phyloP scores from a whole-genome alignment of 1,140 invertebrate species.

The Sycobia sp. region DNA sequence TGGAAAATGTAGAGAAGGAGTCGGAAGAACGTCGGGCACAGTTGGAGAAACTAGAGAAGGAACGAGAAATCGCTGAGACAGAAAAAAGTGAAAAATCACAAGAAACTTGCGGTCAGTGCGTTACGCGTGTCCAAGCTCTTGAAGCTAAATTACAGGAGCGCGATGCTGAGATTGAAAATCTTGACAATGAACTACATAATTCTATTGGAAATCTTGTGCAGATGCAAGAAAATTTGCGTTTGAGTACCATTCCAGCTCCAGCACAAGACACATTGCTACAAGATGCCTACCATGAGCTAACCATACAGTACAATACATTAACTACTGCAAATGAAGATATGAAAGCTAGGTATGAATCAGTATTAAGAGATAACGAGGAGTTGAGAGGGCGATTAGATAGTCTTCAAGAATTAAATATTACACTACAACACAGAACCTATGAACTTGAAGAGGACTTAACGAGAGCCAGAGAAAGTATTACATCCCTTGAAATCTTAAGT shows the following conservation, averaged over 20 bases:
- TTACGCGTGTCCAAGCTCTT: conserved; percentile 45
- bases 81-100: conserved; percentile 29
- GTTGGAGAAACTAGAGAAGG: conserved; percentile 46
- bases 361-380: conserved; percentile 65
- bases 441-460: conserved; percentile 50
- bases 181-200: conserved; percentile 70
- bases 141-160: conserved; percentile 74
- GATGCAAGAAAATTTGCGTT: conserved; percentile 49
- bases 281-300: conserved; percentile 46
- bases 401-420: conserved; percentile 56
- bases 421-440: conserved; percentile 51
- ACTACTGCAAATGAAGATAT: conserved; percentile 65
- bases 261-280: conserved; percentile 32
- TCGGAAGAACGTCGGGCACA: conserved; percentile 47
- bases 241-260: conserved; percentile 41
- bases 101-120: conserved; percentile 47
- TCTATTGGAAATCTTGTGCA: conserved; percentile 62
- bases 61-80: conserved; percentile 28
- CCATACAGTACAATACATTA: conserved; percentile 52
- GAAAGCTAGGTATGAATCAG: conserved; percentile 63
- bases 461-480: conserved; percentile 6
- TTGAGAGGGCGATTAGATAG: conserved; percentile 59
- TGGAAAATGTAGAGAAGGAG: conserved; percentile 55
- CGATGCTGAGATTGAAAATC: conserved; percentile 73
- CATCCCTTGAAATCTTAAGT: conserved; percentile 11